These are phyloP conservation scores for Syngnathus scovelli DNA, from an alignment of 2,113 vertebrate genomes.

Conservation along the genomic window DNA sequence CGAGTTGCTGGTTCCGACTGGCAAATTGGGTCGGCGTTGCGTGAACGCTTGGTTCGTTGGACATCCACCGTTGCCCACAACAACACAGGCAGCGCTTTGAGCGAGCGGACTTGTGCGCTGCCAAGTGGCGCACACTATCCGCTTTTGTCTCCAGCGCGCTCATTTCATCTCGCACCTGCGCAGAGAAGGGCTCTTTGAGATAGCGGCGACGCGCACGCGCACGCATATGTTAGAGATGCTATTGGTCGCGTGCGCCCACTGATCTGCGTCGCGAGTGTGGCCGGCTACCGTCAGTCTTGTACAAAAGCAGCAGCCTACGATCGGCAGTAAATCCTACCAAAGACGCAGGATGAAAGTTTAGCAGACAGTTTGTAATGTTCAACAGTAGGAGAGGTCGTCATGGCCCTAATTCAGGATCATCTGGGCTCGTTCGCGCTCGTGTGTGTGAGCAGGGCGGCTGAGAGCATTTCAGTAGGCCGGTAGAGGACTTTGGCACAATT, in stretches of 20 bases:
- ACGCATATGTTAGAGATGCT: constrained; percentile 31
- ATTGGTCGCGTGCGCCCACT: constrained; percentile 30
- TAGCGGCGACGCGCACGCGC: constrained; percentile 20
- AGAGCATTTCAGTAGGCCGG: too few relatives aligned
- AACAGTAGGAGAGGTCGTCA: neutral
- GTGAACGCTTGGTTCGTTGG: constrained; percentile 10
- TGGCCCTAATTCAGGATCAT: too few relatives aligned
- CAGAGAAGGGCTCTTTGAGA: constrained; percentile 63
- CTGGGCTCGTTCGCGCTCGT: too few relatives aligned
- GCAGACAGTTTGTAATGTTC: neutral
- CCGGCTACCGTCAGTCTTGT: constrained; percentile 23
- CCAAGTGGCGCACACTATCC: constrained; percentile 54
- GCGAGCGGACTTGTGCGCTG: constrained; percentile 43
- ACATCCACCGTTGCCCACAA: too few relatives aligned
- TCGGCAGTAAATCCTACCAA: constrained; percentile 13
- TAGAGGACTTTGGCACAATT: too few relatives aligned
- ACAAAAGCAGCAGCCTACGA: neutral
- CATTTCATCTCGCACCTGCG: constrained; percentile 67
- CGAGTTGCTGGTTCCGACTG: neutral
- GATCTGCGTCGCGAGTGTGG: constrained; percentile 37
- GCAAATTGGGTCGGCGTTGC: too few relatives aligned
- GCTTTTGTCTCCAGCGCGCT: constrained; percentile 52
- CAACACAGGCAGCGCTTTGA: constrained; percentile 38
- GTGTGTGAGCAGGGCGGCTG: too few relatives aligned
- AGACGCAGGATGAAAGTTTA: neutral